Conservation (phyloP, 2,797 vertebrate genomes). For the Pelodytes ibericus region DNA sequence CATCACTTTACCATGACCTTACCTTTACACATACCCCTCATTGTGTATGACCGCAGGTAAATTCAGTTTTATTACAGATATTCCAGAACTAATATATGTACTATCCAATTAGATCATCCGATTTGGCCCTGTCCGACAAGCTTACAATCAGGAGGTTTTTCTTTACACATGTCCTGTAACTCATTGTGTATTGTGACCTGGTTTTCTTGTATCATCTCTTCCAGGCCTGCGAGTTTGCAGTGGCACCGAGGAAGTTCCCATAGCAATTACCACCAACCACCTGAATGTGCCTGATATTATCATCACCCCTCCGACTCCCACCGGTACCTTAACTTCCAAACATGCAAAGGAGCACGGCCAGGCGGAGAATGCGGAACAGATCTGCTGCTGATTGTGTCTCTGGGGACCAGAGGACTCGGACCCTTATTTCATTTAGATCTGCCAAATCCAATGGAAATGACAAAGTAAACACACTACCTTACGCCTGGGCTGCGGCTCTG, state of each 20-base stretch:
- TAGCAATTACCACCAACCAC: constrained; percentile 40
- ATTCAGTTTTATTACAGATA: too few relatives aligned
- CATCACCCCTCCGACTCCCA: constrained; percentile 75
- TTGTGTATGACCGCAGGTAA: too few relatives aligned
- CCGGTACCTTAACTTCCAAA: constrained; percentile 55
- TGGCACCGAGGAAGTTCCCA: constrained; percentile 44
- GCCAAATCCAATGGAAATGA: background rate
- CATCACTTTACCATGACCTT: too few relatives aligned
- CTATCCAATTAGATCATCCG: too few relatives aligned
- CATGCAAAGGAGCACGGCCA: constrained; percentile 36
- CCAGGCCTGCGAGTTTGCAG: constrained; percentile 72
- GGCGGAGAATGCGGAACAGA: background rate
- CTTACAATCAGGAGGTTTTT: too few relatives aligned
- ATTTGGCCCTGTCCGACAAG: too few relatives aligned
- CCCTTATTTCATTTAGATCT: background rate
- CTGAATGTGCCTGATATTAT: constrained; percentile 76
- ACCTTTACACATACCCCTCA: too few relatives aligned
- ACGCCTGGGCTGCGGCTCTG: background rate
- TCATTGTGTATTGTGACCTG: background rate
- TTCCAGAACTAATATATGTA: too few relatives aligned
- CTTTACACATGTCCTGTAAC: too few relatives aligned
- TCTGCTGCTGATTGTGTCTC: background rate
- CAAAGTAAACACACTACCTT: background rate
- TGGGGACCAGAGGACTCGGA: background rate
- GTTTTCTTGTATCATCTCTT: background rate